Percentiles rank a stretch among this genome's conserved stretches.
phyloP scores from a whole-genome alignment of 2,888 invertebrate species.

The Drosophila prolongata region DNA sequence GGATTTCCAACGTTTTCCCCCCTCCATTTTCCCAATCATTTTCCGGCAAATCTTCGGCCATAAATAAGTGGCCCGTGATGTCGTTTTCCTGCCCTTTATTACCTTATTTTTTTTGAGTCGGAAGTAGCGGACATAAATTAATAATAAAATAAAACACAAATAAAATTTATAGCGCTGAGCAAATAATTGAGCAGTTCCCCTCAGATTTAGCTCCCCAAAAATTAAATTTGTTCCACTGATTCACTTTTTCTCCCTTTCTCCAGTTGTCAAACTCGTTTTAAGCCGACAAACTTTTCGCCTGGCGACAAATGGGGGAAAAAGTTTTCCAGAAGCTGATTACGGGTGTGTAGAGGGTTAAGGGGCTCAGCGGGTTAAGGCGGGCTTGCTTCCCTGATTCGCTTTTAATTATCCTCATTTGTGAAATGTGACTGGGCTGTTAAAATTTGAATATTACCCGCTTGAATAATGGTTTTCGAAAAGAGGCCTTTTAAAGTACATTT shows the following conservation, averaged over 20 bases:
- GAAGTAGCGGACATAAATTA: slow-evolving; percentile 45
- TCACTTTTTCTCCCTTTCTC: background rate
- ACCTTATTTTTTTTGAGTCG: slow-evolving; percentile 45
- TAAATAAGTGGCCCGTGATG: slow-evolving; percentile 58
- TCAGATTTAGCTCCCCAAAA: slow-evolving; percentile 38
- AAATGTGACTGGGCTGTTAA: slow-evolving; percentile 43
- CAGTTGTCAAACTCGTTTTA: slow-evolving; percentile 50
- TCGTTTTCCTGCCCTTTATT: slow-evolving; percentile 60
- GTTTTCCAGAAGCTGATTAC: slow-evolving; percentile 32
- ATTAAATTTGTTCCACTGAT: slow-evolving; percentile 6
- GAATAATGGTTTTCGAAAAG: background rate
- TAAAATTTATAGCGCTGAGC: slow-evolving; percentile 62
- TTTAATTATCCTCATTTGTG: slow-evolving; percentile 74
- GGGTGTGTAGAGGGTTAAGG: slow-evolving; percentile 5
- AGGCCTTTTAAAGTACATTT: background rate
- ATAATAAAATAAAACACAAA: slow-evolving; percentile 57
- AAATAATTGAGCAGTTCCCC: slow-evolving; percentile 68
- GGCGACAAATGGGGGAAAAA: slow-evolving; percentile 26
- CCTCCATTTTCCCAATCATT: background rate
- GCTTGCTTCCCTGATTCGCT: slow-evolving; percentile 57
- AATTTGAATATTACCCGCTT: slow-evolving; percentile 12
- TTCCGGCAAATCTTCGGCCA: slow-evolving; percentile 61
- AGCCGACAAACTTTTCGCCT: slow-evolving; percentile 54
- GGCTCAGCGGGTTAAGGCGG: slow-evolving; percentile 9
- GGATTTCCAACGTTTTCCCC: background rate